These are phyloP conservation scores for Lymantria monacha DNA, from an alignment of 2,888 invertebrate species.

Conservation along the genomic window DNA sequence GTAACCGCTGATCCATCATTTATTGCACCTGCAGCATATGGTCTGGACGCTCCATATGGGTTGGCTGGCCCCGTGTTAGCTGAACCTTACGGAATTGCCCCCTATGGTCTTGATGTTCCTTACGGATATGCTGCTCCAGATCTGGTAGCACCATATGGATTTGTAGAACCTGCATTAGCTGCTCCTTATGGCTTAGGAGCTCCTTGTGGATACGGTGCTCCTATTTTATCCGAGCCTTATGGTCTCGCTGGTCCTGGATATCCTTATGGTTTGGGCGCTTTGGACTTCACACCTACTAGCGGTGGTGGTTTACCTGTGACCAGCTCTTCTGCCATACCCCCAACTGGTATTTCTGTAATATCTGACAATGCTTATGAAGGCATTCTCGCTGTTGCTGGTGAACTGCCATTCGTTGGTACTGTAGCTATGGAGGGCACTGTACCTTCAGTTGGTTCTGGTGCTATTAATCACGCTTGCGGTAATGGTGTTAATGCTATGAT, in stretches of 20 bases:
- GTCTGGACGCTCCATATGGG: slow-evolving; percentile 2
- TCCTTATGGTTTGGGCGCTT: background rate
- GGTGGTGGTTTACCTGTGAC: slow-evolving; percentile 34
- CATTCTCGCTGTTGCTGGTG: slow-evolving; percentile 28
- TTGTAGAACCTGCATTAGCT: background rate
- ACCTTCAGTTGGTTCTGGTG: slow-evolving; percentile 35
- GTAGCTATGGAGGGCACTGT: slow-evolving; percentile 36
- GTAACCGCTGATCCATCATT: slow-evolving; percentile 10
- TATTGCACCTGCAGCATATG: background rate
- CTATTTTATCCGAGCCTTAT: background rate
- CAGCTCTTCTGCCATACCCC: slow-evolving; percentile 34
- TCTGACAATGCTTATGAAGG: slow-evolving; percentile 45
- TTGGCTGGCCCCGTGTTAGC: background rate
- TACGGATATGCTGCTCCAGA: background rate
- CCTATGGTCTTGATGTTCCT: background rate
- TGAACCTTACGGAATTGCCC: slow-evolving; percentile 2
- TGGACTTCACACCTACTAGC: slow-evolving; percentile 19
- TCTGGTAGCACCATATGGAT: slow-evolving; percentile 4
- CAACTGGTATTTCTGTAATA: slow-evolving; percentile 34
- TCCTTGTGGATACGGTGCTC: slow-evolving; percentile 1
- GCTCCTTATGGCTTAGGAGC: background rate
- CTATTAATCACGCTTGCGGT: slow-evolving; percentile 36
- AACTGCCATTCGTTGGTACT: slow-evolving; percentile 43
- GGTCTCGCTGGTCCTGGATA: background rate
- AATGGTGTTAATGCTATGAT: slow-evolving; percentile 18